Percentiles rank a stretch among this genome's conserved stretches.
Evolutionary conservation across 2,797 vertebrate species (phyloP).

Genomic region (Platalea minor): DNA sequence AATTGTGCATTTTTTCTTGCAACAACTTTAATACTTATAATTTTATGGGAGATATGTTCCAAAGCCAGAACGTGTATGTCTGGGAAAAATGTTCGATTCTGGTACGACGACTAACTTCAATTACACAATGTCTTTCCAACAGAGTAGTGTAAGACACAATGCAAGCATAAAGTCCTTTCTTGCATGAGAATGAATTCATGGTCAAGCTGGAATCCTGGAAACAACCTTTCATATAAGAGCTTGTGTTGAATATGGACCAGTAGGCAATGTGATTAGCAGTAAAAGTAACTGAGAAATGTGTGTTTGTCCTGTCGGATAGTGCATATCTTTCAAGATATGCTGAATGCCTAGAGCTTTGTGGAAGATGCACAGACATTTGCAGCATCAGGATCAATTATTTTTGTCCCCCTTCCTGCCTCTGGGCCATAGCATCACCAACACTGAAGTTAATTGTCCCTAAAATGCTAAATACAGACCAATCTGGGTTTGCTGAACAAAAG

Average conservation of each 20-base stretch:
- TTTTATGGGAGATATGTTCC: background rate
- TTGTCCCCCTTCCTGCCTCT: background rate
- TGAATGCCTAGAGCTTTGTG: background rate
- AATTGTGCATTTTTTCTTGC: background rate
- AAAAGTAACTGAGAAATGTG: background rate
- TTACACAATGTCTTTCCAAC: background rate
- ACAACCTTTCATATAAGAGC: background rate
- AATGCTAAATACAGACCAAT: background rate
- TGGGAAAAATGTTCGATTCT: background rate
- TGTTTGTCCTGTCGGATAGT: background rate
- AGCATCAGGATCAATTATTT: background rate
- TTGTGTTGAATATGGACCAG: background rate
- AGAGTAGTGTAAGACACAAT: background rate
- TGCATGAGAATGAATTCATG: background rate
- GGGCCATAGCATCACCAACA: background rate
- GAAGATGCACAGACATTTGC: background rate
- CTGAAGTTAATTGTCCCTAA: constrained; percentile 32
- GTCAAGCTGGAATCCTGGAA: background rate
- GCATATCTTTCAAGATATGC: background rate
- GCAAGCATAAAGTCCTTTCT: background rate
- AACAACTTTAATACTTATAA: background rate
- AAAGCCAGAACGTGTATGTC: background rate
- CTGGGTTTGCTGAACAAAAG: background rate
- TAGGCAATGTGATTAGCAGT: background rate
- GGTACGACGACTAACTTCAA: background rate